These are phyloP conservation scores for Stichopus chloronotus DNA, from an alignment of 35 echinoderm and acorn worm species.

Conservation along the genomic window DNA sequence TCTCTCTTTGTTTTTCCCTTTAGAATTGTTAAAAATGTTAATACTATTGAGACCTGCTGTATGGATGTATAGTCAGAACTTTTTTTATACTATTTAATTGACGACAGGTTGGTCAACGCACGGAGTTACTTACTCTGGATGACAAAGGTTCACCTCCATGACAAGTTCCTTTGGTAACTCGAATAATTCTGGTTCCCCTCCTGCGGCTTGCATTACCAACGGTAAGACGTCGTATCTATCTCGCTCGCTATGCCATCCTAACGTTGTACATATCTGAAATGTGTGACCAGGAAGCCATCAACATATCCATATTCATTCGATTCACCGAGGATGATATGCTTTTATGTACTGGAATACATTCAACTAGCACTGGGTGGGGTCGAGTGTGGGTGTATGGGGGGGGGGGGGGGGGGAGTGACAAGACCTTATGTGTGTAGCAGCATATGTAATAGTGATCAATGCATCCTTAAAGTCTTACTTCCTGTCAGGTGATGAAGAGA, in stretches of 20 bases:
- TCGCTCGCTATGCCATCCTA: slow-evolving; percentile 76
- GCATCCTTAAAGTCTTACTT: too few relatives aligned
- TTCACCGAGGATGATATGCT: neutral
- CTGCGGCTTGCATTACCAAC: slow-evolving; percentile 80
- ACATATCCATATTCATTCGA: neutral
- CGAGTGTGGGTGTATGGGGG: neutral
- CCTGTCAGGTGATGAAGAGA: too few relatives aligned
- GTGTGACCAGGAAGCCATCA: neutral
- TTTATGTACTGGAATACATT: neutral
- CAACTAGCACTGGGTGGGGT: neutral
- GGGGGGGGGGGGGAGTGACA: too few relatives aligned
- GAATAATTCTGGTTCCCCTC: slow-evolving; percentile 79
- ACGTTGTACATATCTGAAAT: slow-evolving; percentile 74
- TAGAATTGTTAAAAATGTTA: too few relatives aligned
- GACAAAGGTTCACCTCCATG: slow-evolving; percentile 68
- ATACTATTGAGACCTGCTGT: too few relatives aligned
- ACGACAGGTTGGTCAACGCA: neutral
- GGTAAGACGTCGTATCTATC: slow-evolving; percentile 82
- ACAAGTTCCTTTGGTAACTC: slow-evolving; percentile 71
- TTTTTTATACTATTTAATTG: neutral
- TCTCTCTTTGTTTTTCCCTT: too few relatives aligned
- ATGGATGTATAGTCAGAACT: too few relatives aligned
- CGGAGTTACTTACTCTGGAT: slow-evolving; percentile 75
- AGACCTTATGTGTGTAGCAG: too few relatives aligned
- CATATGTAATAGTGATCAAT: too few relatives aligned